Conservation (phyloP, 64 coral and sea anemone species). For the Anthopleura sola region DNA sequence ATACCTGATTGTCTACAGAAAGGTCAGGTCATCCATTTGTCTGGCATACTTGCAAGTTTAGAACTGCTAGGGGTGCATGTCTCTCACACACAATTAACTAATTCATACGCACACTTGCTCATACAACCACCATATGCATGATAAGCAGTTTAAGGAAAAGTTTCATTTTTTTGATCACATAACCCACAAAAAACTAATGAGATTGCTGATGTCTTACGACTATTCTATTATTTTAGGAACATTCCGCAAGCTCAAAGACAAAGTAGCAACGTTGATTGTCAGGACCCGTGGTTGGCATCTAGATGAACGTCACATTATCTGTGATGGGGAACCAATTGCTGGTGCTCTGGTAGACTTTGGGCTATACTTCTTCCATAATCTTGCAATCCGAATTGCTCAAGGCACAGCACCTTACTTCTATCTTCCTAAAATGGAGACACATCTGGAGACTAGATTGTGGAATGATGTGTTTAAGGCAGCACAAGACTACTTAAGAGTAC, state of each 20-base stretch:
- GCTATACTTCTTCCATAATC: constrained; percentile 95
- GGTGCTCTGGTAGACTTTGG: constrained; percentile 96
- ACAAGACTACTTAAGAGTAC: constrained; percentile 91
- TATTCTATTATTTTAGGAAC: constrained; percentile 47
- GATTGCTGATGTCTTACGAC: no score
- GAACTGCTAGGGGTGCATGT: no score
- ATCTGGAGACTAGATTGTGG: constrained; percentile 87
- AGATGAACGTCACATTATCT: constrained; percentile 91
- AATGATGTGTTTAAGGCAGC: constrained; percentile 94
- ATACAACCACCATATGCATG: no score
- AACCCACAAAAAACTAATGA: no score
- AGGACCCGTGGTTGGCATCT: constrained; percentile 91
- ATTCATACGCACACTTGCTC: no score
- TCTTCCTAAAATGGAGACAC: constrained; percentile 98
- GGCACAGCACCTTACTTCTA: constrained; percentile 95
- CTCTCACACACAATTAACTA: no score
- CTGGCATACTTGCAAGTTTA: no score
- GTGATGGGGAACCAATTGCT: constrained; percentile 87
- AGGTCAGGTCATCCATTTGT: no score
- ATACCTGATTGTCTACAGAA: no score
- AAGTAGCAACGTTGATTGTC: constrained; percentile 73
- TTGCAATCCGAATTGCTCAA: constrained; percentile 62
- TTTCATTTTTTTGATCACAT: no score
- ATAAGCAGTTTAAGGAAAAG: no score
- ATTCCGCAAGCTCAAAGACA: constrained; percentile 82